Conservation (phyloP, 2,888 invertebrate genomes). For the Amphiduros pacificus region DNA sequence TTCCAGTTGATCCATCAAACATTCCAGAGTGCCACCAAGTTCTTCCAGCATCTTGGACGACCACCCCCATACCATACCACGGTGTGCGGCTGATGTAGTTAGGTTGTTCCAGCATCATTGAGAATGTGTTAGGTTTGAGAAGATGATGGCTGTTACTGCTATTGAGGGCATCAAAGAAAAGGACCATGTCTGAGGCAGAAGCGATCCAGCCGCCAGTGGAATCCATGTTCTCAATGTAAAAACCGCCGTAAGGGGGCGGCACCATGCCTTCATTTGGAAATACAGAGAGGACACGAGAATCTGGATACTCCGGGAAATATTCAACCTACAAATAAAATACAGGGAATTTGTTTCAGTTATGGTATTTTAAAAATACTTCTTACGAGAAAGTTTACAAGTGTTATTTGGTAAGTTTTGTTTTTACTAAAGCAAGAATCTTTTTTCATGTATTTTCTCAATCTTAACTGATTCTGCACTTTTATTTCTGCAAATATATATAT, state of each 20-base stretch:
- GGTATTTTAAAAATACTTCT: background rate
- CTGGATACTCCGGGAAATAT: conserved; percentile 26
- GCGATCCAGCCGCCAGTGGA: conserved; percentile 49
- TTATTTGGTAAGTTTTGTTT: background rate
- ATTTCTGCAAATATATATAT: no score
- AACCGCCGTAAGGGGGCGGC: conserved; percentile 46
- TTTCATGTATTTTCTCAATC: no score
- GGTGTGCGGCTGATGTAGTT: background rate
- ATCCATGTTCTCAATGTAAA: conserved; percentile 44
- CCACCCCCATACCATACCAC: conserved; percentile 50
- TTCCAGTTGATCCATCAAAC: conserved; percentile 52
- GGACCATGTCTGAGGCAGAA: conserved; percentile 38
- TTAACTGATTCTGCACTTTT: no score
- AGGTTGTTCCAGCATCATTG: conserved; percentile 21
- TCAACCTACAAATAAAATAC: conserved; percentile 24
- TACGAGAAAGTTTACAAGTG: background rate
- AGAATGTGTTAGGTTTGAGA: conserved; percentile 16
- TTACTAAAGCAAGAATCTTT: no score
- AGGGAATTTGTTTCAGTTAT: background rate
- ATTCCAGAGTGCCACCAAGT: conserved; percentile 52
- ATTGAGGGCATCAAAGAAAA: conserved; percentile 23
- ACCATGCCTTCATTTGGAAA: conserved; percentile 30
- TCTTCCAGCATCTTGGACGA: conserved; percentile 42
- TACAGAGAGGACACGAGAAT: conserved; percentile 17
- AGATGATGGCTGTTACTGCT: conserved; percentile 10